Conservation (phyloP, 2,797 vertebrate species). For the Lagocephalus sceleratus region DNA sequence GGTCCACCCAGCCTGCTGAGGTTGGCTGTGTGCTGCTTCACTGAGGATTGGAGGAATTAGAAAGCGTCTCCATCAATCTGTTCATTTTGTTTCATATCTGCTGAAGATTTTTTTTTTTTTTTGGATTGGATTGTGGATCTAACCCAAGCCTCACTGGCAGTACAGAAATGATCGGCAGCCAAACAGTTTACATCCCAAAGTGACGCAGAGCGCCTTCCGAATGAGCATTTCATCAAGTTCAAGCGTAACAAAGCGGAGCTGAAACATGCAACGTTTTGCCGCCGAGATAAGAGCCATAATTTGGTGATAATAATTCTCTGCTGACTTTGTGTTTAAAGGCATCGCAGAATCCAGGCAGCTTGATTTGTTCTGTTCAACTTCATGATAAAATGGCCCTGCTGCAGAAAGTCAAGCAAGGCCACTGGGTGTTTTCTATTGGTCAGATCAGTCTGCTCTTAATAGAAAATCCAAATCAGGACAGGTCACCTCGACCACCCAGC, state of each 20-base stretch:
- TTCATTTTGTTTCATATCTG: conserved; percentile 16
- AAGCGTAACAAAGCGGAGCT: not conserved
- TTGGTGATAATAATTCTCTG: not conserved
- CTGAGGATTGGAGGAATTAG: conserved; percentile 24
- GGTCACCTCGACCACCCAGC: conserved; percentile 4
- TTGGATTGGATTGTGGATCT: conserved; percentile 12
- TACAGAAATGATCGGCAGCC: not conserved
- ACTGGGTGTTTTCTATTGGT: conserved; percentile 3
- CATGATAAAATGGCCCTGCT: too few relatives aligned
- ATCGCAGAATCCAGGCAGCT: not conserved
- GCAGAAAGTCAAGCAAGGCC: not conserved
- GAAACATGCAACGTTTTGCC: not conserved
- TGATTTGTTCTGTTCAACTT: not conserved
- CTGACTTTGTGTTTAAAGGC: not conserved
- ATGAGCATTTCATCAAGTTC: too few relatives aligned
- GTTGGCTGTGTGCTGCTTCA: conserved; percentile 23
- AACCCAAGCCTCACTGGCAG: conserved; percentile 8
- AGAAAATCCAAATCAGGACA: not conserved
- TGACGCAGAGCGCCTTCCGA: too few relatives aligned
- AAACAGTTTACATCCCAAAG: not conserved
- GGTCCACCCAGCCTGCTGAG: conserved; percentile 34
- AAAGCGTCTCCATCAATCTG: conserved; percentile 27
- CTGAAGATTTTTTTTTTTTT: conserved; percentile 21
- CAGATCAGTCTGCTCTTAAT: conserved; percentile 5
- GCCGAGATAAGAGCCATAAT: not conserved